Evolutionary conservation across 92 coral and sea anemone species (phyloP).

Genomic region (Bergia puertoricense): DNA sequence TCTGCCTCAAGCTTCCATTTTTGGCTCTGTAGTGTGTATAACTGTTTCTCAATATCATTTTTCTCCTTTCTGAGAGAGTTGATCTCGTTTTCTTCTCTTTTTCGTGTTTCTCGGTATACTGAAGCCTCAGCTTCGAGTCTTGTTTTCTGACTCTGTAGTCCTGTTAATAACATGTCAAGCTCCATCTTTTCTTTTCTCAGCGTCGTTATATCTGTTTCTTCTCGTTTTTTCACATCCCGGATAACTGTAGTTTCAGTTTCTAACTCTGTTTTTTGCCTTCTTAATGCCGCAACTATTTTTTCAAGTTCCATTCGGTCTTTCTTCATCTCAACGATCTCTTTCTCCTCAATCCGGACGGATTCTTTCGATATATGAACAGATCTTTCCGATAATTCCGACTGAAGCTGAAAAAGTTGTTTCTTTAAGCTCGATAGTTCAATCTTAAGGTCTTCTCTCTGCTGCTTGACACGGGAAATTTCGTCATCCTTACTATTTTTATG

Average conservation of each 20-base stretch:
- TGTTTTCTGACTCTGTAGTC: conserved; percentile 76
- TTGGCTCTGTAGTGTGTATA: conserved; percentile 71
- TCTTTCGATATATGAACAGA: conserved; percentile 60
- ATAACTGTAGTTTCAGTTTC: conserved; percentile 77
- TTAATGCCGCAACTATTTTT: conserved; percentile 64
- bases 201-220: conserved; percentile 65
- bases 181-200: conserved; percentile 77
- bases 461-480: conserved; percentile 51
- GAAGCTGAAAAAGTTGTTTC: conserved; percentile 49
- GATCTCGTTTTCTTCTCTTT: conserved; percentile 61
- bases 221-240: conserved; percentile 68
- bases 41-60: conserved; percentile 66
- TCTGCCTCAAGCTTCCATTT: conserved; percentile 70
- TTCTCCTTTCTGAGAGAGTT: conserved; percentile 66
- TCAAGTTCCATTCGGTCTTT: conserved; percentile 79
- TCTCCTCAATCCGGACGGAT: conserved; percentile 52
- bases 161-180: conserved; percentile 71
- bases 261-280: conserved; percentile 77
- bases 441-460: conserved; percentile 68
- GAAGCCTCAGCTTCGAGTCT: conserved; percentile 74
- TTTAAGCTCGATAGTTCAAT: conserved; percentile 50
- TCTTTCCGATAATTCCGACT: conserved; percentile 45
- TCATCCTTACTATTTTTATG: conserved; percentile 56
- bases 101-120: conserved; percentile 52
- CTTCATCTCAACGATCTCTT: conserved; percentile 64